Evolutionary conservation across 2,797 vertebrate genomes (phyloP), one percentile per base, ranked within the genome.

Genomic region (Channa striata): DNA sequence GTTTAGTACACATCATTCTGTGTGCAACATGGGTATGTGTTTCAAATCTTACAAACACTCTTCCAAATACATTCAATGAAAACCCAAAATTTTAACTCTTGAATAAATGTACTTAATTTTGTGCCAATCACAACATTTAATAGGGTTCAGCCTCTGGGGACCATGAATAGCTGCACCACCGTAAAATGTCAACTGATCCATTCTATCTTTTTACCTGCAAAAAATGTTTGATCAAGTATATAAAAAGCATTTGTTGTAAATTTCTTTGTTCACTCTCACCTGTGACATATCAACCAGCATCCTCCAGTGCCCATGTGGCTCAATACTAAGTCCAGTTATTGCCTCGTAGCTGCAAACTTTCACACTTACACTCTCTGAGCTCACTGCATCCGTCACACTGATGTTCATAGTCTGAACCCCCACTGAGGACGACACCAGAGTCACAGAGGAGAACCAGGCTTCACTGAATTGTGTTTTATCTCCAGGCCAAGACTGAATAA

Each of bases 281-380:
- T 95, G 91, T 44, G 92, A 78, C 8, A 72, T 71, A 30, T 91
- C 86, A 19, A 93, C 69, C 5, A 94, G 81, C 77, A 88, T 87
- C 88, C 94, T 91, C 25, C 48, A 58, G 64, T 83, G 82, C 61
- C 89, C 89, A 11, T 36, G 65, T 19, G 93, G 93, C 56, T 88
- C 71, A 30, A 95, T 87, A 17, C 46, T 79, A 3, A 96, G 93
- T 6, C 94, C 94, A 1, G 53, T 79, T 54, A 95, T 92, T 1
- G 74, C 78, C 42, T 91, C 61, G 10, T 95, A 87, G 36, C 88
- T 82, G 54, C 87, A 87, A 39, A 95, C 74, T 17, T 46, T 74
- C 70, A 95, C 68, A 8, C 74, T 91, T 23, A 92, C 51, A 54
- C 47, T 92, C 77, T 93, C 86, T 42, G 82, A 76, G 40, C 74